A percentile compares a stretch with the other conserved stretches of the same genome.
Evolutionary conservation across 2,113 vertebrate species (phyloP).

Genomic region (Choloepus hoffmanni): DNA sequence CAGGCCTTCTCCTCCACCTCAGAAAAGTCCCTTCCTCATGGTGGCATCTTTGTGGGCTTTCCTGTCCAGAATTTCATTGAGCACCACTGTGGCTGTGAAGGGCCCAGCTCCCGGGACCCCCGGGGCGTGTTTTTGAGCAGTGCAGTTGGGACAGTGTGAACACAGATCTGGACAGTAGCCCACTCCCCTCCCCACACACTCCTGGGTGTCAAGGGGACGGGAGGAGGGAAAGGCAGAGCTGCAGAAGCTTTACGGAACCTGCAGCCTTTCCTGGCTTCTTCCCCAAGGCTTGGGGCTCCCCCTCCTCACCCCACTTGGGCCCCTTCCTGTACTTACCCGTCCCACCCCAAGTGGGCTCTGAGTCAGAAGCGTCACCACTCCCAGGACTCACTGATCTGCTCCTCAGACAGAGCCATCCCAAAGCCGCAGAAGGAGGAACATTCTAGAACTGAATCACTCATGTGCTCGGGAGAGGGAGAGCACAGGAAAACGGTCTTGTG

Average conservation of each 20-base stretch:
- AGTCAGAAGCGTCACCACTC: background rate
- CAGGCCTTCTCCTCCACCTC: background rate
- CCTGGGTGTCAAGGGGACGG: background rate
- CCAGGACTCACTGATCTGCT: background rate
- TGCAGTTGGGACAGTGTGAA: too few species aligned
- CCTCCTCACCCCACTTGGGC: background rate
- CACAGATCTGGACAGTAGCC: accelerated
- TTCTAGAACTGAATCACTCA: background rate
- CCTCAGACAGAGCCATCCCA: background rate
- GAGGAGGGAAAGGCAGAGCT: background rate
- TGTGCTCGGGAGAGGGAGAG: background rate
- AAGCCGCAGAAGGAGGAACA: background rate
- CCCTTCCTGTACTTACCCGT: background rate
- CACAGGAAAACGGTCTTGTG: background rate
- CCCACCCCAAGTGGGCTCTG: background rate
- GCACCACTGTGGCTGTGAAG: background rate
- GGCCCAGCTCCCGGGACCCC: background rate
- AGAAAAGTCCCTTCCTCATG: background rate
- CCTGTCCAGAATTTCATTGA: background rate
- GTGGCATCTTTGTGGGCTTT: too few species aligned
- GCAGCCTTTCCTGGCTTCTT: background rate
- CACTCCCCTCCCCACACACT: too few species aligned
- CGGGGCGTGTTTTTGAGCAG: background rate
- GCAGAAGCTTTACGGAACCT: accelerated
- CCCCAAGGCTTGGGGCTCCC: background rate